Conservation (phyloP, 2,113 vertebrate genomes). For the Uria aalge region DNA sequence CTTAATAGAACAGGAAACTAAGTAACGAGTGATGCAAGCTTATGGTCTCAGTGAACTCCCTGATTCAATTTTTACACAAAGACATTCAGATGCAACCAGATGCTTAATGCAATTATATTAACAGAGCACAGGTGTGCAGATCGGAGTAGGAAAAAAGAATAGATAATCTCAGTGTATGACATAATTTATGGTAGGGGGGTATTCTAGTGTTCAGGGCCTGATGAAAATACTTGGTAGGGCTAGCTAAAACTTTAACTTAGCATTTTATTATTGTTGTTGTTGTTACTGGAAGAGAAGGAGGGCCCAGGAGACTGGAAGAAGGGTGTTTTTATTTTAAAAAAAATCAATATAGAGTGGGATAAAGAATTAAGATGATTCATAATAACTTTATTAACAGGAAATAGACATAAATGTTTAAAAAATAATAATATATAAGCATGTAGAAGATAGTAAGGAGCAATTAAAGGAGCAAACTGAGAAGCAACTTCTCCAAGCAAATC, state of each 20-base stretch:
- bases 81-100: background rate
- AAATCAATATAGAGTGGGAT: background rate
- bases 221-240: background rate
- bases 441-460: background rate
- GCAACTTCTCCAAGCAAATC: background rate
- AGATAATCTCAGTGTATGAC: background rate
- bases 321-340: fast-evolving
- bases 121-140: conserved; percentile 8
- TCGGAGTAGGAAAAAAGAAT: background rate
- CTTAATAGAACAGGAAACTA: background rate
- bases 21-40: background rate
- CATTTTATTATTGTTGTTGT: background rate
- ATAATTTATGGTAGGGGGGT: background rate
- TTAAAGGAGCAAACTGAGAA: background rate
- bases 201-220: background rate
- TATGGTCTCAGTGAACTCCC: background rate
- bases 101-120: conserved; percentile 10
- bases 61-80: conserved; percentile 38
- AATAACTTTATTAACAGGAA: background rate
- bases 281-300: background rate
- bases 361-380: background rate
- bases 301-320: background rate
- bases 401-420: background rate
- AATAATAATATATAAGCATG: background rate
- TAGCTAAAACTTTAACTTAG: background rate